Conservation (phyloP, 2,888 invertebrate genomes). For the Caenorhabditis wallacei region DNA sequence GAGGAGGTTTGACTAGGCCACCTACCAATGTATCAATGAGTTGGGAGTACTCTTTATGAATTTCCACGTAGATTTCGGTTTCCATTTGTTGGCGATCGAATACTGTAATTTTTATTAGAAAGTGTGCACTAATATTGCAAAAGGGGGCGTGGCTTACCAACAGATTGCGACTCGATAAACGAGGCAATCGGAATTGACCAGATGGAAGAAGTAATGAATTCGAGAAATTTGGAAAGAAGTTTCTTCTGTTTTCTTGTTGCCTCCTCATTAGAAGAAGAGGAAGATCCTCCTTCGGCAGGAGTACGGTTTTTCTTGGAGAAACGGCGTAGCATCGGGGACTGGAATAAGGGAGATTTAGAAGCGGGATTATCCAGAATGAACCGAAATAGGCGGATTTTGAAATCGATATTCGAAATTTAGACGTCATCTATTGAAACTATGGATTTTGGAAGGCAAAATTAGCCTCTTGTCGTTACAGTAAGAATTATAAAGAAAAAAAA, state of each 20-base stretch:
- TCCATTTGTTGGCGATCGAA: constrained; percentile 84
- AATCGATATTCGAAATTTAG: too few relatives aligned
- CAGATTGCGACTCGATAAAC: constrained; percentile 80
- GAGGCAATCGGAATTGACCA: constrained; percentile 80
- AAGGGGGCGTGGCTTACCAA: too few relatives aligned
- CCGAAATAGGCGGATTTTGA: background rate
- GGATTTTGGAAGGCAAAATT: too few relatives aligned
- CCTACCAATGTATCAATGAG: constrained; percentile 83
- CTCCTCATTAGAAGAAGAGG: constrained; percentile 13
- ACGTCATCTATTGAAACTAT: too few relatives aligned
- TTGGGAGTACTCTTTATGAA: constrained; percentile 83
- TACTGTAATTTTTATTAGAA: constrained; percentile 81
- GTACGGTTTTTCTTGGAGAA: constrained; percentile 51
- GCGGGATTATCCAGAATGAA: background rate
- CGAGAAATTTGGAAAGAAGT: constrained; percentile 75
- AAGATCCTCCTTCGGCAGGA: background rate
- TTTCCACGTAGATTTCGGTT: constrained; percentile 82
- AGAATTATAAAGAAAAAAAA: too few relatives aligned
- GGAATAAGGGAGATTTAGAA: background rate
- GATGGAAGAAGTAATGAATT: constrained; percentile 78
- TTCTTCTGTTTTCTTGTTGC: constrained; percentile 23
- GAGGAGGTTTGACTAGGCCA: too few relatives aligned
- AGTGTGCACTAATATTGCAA: too few relatives aligned
- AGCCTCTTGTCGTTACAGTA: too few relatives aligned
- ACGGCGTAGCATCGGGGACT: constrained; percentile 51